Conservation (phyloP, 2,888 invertebrate genomes). For the Xylophagus ater region DNA sequence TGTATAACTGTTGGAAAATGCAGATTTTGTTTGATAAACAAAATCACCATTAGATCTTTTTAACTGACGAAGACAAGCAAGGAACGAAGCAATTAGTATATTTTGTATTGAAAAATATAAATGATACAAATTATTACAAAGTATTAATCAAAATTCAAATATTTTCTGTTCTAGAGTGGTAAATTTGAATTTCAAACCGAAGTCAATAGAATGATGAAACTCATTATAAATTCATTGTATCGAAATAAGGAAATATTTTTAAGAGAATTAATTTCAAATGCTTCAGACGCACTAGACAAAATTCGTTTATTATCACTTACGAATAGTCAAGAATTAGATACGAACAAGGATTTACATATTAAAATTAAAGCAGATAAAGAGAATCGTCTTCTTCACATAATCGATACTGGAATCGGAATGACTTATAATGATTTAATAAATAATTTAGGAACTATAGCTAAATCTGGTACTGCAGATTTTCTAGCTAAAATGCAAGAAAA, state of each 20-base stretch:
- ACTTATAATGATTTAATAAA: slow-evolving; percentile 84
- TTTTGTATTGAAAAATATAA: no score
- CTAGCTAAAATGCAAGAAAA: slow-evolving; percentile 76
- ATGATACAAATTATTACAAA: no score
- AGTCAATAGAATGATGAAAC: slow-evolving; percentile 99
- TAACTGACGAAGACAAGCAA: no score
- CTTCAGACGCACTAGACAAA: slow-evolving; percentile 97
- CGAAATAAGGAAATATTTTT: slow-evolving; percentile 99
- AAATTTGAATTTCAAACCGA: slow-evolving; percentile 93
- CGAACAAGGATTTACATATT: slow-evolving; percentile 74
- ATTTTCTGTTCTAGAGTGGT: slow-evolving; percentile 46
- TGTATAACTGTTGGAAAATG: no score
- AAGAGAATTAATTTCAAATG: slow-evolving; percentile 96
- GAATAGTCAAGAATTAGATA: slow-evolving; percentile 63
- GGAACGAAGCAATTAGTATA: no score
- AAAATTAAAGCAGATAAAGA: slow-evolving; percentile 91
- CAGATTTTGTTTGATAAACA: no score
- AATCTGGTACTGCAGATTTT: slow-evolving; percentile 95
- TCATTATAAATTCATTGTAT: slow-evolving; percentile 98
- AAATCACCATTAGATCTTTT: no score
- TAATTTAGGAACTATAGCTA: slow-evolving; percentile 97
- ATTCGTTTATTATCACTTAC: slow-evolving; percentile 89
- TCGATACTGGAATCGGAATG: slow-evolving; percentile 97
- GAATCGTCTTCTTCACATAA: slow-evolving; percentile 80
- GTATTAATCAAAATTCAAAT: no score